Conservation (phyloP, 2,797 vertebrate genomes). For the Margarornis squamiger region DNA sequence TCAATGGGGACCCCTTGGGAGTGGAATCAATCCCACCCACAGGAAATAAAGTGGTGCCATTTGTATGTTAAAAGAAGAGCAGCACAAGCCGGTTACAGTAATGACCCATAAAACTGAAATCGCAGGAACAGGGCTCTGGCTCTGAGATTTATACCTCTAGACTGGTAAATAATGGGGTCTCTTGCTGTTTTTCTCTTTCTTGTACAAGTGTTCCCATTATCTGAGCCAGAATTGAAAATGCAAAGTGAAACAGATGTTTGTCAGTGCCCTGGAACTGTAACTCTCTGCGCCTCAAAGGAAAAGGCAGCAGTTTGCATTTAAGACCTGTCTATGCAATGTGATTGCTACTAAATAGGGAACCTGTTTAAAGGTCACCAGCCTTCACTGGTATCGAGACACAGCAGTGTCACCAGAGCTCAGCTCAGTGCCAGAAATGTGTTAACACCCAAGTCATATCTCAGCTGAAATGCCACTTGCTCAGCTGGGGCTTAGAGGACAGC, state of each 20-base stretch:
- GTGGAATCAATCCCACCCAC: constrained; percentile 1
- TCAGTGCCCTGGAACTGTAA: background rate
- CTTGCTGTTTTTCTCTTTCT: constrained; percentile 33
- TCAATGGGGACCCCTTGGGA: background rate
- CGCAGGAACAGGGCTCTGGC: background rate
- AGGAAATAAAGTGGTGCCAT: background rate
- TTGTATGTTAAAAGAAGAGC: constrained; percentile 6
- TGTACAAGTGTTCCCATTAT: background rate
- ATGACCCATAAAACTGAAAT: constrained; percentile 7
- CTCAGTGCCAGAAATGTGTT: background rate
- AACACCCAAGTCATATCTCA: background rate
- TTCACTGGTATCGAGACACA: background rate
- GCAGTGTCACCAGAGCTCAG: background rate
- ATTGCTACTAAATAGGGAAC: background rate
- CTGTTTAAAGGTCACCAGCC: background rate
- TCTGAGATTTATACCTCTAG: constrained; percentile 22
- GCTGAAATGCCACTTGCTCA: background rate
- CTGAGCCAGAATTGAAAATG: constrained; percentile 8
- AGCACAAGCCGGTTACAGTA: constrained; percentile 2
- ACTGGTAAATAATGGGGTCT: constrained; percentile 18
- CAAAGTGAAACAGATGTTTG: constrained; percentile 17
- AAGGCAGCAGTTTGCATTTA: background rate
- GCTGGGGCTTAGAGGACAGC: background rate
- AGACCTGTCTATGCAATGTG: background rate
- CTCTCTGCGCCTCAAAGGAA: background rate